Percentiles rank a stretch among this genome's conserved stretches.
Conservation (phyloP, 2,888 invertebrate genomes). For the Pyrochroa serraticornis region DNA sequence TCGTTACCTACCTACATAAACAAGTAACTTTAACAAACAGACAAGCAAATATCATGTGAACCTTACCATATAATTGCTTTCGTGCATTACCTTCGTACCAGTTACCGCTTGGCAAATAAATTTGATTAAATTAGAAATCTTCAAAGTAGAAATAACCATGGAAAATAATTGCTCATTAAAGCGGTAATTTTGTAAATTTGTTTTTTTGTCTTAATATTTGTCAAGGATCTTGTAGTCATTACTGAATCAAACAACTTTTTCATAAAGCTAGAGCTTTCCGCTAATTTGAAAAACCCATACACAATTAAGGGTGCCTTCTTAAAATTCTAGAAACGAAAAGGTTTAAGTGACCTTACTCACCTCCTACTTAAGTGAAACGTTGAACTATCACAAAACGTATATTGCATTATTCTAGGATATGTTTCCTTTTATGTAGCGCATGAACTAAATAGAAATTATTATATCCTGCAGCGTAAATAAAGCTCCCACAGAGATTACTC, state of each 20-base stretch:
- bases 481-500: too few species aligned
- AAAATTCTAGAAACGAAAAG: too few species aligned
- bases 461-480: too few species aligned
- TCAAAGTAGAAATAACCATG: neutral
- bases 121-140: neutral
- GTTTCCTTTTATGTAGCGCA: too few species aligned
- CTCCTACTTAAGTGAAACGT: neutral
- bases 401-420: too few species aligned
- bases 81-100: constrained; percentile 5
- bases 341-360: too few species aligned
- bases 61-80: neutral
- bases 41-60: neutral
- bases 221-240: neutral
- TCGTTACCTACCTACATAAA: neutral
- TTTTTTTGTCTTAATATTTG: neutral
- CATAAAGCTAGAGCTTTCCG: neutral
- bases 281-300: too few species aligned
- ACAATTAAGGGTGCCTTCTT: too few species aligned
- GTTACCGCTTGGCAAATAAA: neutral
- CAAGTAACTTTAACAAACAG: neutral
- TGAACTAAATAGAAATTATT: too few species aligned
- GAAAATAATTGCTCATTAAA: constrained; percentile 1
- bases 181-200: neutral
- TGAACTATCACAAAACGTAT: too few species aligned
- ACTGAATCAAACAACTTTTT: neutral